Evolutionary conservation across 2,113 vertebrate genomes (phyloP).

Genomic region (Brachypodius melanocephalos): DNA sequence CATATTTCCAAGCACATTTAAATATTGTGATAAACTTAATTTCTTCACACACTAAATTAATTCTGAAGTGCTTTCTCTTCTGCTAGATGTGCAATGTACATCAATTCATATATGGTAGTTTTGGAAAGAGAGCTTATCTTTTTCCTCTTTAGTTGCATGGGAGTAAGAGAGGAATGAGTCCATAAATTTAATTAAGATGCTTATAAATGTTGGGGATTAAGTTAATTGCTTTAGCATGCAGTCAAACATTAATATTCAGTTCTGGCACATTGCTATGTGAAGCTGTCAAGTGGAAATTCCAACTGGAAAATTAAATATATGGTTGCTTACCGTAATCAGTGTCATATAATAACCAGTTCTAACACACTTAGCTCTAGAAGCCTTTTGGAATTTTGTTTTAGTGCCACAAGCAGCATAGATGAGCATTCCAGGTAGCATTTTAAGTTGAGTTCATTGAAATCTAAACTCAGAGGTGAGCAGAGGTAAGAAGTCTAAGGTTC

Average conservation of each 20-base stretch:
- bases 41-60: background rate
- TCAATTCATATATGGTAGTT: background rate
- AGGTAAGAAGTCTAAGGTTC: background rate
- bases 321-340: background rate
- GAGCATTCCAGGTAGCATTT: background rate
- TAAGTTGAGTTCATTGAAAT: background rate
- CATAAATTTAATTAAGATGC: conserved; percentile 43
- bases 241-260: background rate
- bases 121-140: background rate
- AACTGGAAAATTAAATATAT: conserved; percentile 34
- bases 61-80: conserved; percentile 1
- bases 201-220: conserved; percentile 37
- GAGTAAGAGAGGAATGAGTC: background rate
- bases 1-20: background rate
- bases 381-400: background rate
- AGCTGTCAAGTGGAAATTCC: conserved; percentile 20
- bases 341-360: conserved; percentile 8
- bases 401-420: background rate
- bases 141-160: background rate
- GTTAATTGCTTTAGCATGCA: conserved; percentile 29
- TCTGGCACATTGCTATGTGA: conserved; percentile 11
- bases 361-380: background rate
- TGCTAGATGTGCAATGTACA: background rate
- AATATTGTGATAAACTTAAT: background rate
- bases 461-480: background rate